Conservation (phyloP, 2,888 invertebrate genomes). For the Microchrysa polita region DNA sequence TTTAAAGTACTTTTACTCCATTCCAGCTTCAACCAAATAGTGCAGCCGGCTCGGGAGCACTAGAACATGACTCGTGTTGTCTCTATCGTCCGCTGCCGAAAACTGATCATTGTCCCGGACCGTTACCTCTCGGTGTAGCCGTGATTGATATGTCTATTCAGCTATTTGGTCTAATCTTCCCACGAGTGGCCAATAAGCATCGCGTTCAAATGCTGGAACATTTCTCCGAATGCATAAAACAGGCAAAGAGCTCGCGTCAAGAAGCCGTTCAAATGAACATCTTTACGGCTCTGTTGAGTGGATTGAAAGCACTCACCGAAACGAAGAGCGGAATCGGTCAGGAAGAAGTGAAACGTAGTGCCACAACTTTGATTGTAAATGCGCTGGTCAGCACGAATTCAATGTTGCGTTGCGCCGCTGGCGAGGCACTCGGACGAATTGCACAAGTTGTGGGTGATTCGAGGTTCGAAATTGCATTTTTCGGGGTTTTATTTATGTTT, state of each 20-base stretch:
- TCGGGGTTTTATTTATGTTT: background rate
- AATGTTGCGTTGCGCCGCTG: constrained; percentile 90
- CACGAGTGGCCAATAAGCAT: constrained; percentile 94
- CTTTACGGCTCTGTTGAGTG: constrained; percentile 90
- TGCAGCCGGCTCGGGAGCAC: constrained; percentile 93
- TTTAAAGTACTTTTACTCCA: background rate
- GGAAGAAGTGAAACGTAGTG: constrained; percentile 88
- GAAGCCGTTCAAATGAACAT: constrained; percentile 97
- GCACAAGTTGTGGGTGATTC: constrained; percentile 90
- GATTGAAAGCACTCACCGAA: constrained; percentile 87
- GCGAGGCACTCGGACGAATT: constrained; percentile 93
- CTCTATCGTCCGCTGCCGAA: constrained; percentile 77
- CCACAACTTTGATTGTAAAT: constrained; percentile 81
- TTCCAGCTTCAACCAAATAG: constrained; percentile 90
- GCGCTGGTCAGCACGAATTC: constrained; percentile 80
- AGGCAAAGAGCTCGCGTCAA: constrained; percentile 91
- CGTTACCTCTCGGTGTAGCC: constrained; percentile 92
- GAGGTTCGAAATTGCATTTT: constrained; percentile 58
- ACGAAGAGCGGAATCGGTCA: constrained; percentile 86
- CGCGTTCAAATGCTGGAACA: constrained; percentile 97
- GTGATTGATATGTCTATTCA: constrained; percentile 95
- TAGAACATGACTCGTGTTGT: constrained; percentile 96
- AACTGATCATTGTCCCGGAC: constrained; percentile 71
- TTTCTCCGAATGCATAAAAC: constrained; percentile 93
- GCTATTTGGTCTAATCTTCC: constrained; percentile 93